phyloP scores from a whole-genome alignment of 2,113 vertebrate genomes.

The Marmota flaviventris region DNA sequence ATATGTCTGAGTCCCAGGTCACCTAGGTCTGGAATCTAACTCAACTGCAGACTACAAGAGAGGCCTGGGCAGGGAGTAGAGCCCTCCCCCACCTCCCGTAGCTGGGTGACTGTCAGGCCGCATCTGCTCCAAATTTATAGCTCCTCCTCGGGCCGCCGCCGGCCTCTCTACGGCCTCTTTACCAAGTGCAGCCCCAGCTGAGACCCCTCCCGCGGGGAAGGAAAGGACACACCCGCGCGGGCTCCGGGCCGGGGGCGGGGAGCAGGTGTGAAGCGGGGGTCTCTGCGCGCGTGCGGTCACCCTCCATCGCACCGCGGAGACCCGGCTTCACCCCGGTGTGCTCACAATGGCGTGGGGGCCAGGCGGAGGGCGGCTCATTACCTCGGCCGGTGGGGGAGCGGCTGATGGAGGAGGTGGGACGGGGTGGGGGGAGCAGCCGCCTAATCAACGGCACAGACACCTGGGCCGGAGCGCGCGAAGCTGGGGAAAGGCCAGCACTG shows the following conservation, averaged over 20 bases:
- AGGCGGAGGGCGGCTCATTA: slow-evolving; percentile 90
- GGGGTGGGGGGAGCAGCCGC: neutral
- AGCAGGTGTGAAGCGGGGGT: slow-evolving; percentile 92
- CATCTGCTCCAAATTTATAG: slow-evolving; percentile 88
- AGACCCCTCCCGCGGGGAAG: slow-evolving; percentile 89
- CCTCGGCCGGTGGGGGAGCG: slow-evolving; percentile 69
- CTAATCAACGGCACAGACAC: neutral
- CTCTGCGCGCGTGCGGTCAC: slow-evolving; percentile 90
- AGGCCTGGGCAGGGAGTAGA: neutral
- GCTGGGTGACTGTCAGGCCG: slow-evolving; percentile 76
- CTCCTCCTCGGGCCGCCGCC: slow-evolving; percentile 73
- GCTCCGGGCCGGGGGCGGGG: slow-evolving; percentile 88
- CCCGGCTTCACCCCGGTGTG: slow-evolving; percentile 84
- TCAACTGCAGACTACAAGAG: slow-evolving; percentile 15
- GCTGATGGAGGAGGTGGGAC: neutral
- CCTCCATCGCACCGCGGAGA: slow-evolving; percentile 85
- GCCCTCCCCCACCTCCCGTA: slow-evolving; percentile 36
- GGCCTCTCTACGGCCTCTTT: slow-evolving; percentile 86
- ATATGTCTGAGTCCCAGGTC: neutral
- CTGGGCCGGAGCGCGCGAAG: neutral
- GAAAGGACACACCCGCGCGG: slow-evolving; percentile 83
- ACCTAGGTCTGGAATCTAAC: neutral
- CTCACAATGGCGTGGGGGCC: slow-evolving; percentile 86
- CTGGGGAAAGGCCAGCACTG: neutral
- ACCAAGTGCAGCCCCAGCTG: slow-evolving; percentile 92